Base-by-base conservation (phyloP, 2,888 invertebrate species). In the Volucella zonaria region DNA sequence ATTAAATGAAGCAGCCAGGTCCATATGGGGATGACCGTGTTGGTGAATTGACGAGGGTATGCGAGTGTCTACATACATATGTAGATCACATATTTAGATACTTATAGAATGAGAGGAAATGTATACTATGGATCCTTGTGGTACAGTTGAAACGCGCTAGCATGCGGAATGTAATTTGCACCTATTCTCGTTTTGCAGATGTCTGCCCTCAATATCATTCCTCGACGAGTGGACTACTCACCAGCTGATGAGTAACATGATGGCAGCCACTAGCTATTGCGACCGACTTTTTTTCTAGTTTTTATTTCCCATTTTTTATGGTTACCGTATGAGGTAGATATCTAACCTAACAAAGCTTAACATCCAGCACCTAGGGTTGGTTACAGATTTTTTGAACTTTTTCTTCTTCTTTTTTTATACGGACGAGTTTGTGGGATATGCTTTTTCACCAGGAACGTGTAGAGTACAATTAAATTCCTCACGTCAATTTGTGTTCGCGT, bases 101-200 rank as follows among this genome's bases (percentile, higher is more conserved):
- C 51, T 51, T 18, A 14, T 51, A 15, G 12, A 61, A 42, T 23
- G 51, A 59, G 58, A 23, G 43, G 40, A 56, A 40, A 49, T 75
- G 42, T 47, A 49, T 66, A 58, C 45, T 79, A 51, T 70, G 61
- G 56, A 71, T 78, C 80, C 74, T 79, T 80, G 59, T 56, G 54
- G 54, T 75, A 67, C 67, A 67, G 67, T 71, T 85, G 61, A 75
- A 76, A 70, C 79, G 79, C 80, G 83, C 80, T 76, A 85, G 83
- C 83, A 85, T 85, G 83, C 76, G 76, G 83, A 85, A 85, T 85
- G 83, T 85, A 85, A 85, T 85, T 85, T 85, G 83, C 83, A 85
- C 80, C 83, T 85, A 80, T 85, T 83, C 76, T 80, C 70, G 80
- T 80, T 80, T 76, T 85, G 83, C 80, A 80, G 83, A 80, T 79